phyloP scores from a whole-genome alignment of 2,797 vertebrate genomes.

The Hypotaenidia okinawae region DNA sequence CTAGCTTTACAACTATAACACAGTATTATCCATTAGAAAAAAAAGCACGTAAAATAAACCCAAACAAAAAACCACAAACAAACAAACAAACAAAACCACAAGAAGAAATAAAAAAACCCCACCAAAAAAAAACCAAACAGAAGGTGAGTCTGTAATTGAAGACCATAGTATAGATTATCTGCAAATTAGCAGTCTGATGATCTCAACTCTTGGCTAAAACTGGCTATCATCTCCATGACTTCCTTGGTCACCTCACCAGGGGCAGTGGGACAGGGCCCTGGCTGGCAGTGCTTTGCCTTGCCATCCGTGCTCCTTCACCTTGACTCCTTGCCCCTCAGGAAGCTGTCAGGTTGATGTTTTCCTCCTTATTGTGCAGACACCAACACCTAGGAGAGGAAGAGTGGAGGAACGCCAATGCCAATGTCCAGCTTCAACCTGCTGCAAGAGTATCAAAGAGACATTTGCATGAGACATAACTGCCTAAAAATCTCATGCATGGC shows the following conservation, averaged over 20 bases:
- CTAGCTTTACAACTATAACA: not conserved
- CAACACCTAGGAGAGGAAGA: not conserved
- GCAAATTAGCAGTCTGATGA: not conserved
- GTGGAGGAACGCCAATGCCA: not conserved
- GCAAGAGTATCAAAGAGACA: not conserved
- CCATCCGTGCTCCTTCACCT: not conserved
- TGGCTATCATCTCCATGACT: not conserved
- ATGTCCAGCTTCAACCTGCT: not conserved
- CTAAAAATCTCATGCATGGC: not conserved
- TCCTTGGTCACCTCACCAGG: not conserved
- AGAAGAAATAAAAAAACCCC: too few relatives aligned
- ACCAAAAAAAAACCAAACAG: not conserved
- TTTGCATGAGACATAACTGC: not conserved
- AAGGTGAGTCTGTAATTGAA: not conserved
- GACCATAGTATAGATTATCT: not conserved
- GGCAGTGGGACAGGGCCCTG: fast-evolving
- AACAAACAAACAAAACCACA: too few relatives aligned
- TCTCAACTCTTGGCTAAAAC: not conserved
- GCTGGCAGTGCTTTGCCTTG: not conserved
- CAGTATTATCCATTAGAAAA: not conserved
- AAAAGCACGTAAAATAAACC: not conserved
- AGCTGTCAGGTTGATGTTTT: not conserved
- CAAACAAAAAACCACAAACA: not conserved
- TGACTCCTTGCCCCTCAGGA: not conserved
- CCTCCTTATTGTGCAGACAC: not conserved